Percentiles rank a stretch among this genome's conserved stretches.
Evolutionary conservation across 2,797 vertebrate species (phyloP).

Genomic region (Mormyrops attenuatus): DNA sequence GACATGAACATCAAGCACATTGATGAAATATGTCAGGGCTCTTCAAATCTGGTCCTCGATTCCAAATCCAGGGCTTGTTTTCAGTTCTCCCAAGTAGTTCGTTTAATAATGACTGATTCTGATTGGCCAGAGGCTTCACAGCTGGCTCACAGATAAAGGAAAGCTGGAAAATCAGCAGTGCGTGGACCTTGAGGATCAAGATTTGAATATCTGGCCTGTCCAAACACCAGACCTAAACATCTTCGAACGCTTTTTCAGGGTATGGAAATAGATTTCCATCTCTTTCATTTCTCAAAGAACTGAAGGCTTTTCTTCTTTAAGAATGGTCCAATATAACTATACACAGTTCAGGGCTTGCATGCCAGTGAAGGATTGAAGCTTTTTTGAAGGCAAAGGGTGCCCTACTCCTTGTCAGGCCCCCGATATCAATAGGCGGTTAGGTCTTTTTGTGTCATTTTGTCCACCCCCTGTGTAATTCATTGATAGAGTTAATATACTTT

Average conservation of each 20-base stretch:
- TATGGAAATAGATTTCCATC: not conserved
- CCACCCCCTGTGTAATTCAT: not conserved
- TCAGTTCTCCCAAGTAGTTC: not conserved
- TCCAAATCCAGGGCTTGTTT: not conserved
- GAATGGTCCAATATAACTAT: not conserved
- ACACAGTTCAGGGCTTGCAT: not conserved
- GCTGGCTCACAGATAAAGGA: too few relatives aligned
- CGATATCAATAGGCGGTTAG: not conserved
- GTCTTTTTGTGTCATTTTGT: not conserved
- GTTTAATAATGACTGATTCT: too few relatives aligned
- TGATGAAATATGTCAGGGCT: not conserved
- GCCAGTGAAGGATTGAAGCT: not conserved
- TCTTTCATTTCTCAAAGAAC: not conserved
- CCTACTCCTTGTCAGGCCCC: not conserved
- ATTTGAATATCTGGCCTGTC: not conserved
- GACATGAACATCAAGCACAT: not conserved
- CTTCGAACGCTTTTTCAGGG: not conserved
- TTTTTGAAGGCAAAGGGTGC: not conserved
- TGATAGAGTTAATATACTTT: constrained; percentile 8
- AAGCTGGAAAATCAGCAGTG: too few relatives aligned
- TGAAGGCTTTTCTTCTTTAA: not conserved
- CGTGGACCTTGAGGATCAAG: not conserved
- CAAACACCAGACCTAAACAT: not conserved
- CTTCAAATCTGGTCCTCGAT: too few relatives aligned
- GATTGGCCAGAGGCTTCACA: too few relatives aligned